These are phyloP conservation scores for Ageneiosus marmoratus DNA, from an alignment of 2,113 vertebrate genomes.

Conservation along the genomic window DNA sequence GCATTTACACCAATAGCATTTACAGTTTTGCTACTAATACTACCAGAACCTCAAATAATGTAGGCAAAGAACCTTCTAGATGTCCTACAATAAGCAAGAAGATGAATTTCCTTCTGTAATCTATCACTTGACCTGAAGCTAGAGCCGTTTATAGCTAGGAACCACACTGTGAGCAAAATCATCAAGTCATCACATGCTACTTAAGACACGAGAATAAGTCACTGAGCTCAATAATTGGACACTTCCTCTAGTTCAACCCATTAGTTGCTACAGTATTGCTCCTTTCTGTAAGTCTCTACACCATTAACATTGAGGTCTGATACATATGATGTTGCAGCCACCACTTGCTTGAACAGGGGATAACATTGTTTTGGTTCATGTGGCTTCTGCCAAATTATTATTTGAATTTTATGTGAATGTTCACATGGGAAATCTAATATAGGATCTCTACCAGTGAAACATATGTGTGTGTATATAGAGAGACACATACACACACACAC, in stretches of 20 bases:
- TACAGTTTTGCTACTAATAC: neutral
- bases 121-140: neutral
- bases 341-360: neutral
- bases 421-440: neutral
- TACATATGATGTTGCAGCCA: neutral
- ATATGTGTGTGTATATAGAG: too few species aligned
- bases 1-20: neutral
- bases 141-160: neutral
- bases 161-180: slow-evolving; percentile 18
- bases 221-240: slow-evolving; percentile 30
- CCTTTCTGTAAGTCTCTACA: neutral
- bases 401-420: neutral
- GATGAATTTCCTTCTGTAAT: slow-evolving; percentile 19
- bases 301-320: neutral
- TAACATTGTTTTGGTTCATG: neutral
- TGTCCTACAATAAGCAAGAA: neutral
- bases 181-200: slow-evolving; percentile 35
- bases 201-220: slow-evolving; percentile 22
- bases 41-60: neutral
- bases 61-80: neutral
- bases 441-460: neutral
- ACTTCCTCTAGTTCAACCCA: slow-evolving; percentile 6
- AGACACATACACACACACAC: too few species aligned
- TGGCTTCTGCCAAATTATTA: neutral
- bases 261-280: neutral